Evolutionary conservation across 2,888 invertebrate species (phyloP), one percentile per base, ranked within the genome.

Genomic region (Peribatodes rhomboidaria): DNA sequence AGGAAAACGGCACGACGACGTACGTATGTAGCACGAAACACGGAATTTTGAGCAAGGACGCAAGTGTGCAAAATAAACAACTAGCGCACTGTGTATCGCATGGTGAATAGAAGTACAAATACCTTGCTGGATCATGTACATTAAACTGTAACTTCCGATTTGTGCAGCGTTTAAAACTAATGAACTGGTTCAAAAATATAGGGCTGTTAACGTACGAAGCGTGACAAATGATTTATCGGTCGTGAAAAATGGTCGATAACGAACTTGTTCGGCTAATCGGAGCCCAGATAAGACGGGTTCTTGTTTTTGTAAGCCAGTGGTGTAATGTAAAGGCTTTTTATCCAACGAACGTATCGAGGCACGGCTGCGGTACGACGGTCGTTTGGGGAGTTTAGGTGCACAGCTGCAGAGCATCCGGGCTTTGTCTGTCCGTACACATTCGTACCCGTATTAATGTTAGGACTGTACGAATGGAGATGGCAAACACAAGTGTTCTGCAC

Each of bases 321-420:
- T 37, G 18, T 41, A 41, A 22, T 54, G 49, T 31, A 7, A 3
- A 39, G n/a, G 39, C n/a, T 50, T 60, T 60, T 53, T 65, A 68
- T 65, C 61, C 46, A 58, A 68, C 39, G 42, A 62, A 66, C 59
- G n/a, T 56, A n/a, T 22, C 9, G 20, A 33, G 46, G 7, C 8
- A 46, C 8, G 52, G 39, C 46, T 62, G 59, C 59, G 63, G 66
- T 53, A 62, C 69, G 67, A 68, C 62, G 68, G 56, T 68, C 56
- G 61, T 61, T 66, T 71, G 69, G 71, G 65, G 72, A 70, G 75
- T 78, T 79, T 74, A 78, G 80, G 73, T 82, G 83, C 82, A 85
- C 90, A 90, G 89, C 89, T 90, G 89, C 86, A 77, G 67, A 71
- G 76, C 85, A 88, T 89, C 88, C 88, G 88, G 86, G 74, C 78